Evolutionary conservation across 2,113 vertebrate genomes (phyloP), one percentile per base, ranked within the genome.

Genomic region (Tapirus terrestris): DNA sequence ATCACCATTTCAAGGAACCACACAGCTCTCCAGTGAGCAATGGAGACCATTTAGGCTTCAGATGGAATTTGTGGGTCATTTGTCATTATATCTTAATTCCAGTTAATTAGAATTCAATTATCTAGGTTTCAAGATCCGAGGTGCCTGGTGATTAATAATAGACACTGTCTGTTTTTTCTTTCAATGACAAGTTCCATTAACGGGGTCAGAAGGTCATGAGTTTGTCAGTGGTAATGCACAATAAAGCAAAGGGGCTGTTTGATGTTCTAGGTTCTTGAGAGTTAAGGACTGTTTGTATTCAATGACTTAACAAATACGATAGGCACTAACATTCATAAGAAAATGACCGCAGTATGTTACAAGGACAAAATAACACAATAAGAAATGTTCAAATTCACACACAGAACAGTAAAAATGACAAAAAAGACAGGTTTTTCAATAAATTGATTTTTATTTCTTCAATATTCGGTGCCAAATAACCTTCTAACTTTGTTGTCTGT

Each of bases 361-460:
- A 23, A 70, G 23, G 6, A 70, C 33, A 85, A 39, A 5, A 65
- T 75, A 94, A 65, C 45, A 82, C 36, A 96, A 20, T 63, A 33
- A 27, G 58, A 56, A 84, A 72, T n/a, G 16, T n/a, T 73, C 43
- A 79, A 82, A 45, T 73, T 1, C n/a, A 91, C 18, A 85, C 13
- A 16, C 13, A 93, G 31, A 94, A 12, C 58, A 92, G 11, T 65
- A 68, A 94, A 95, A 81, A 91, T 68, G n/a, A 82, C 25, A 0
- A 63, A n/a, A n/a, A 70, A 83, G 53, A 1, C 2, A 75, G 8
- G 18, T 33, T 87, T 83, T 92, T 73, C 7, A 83, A 31, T 63
- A 87, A 80, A 61, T 27, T 56, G 14, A 88, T 48, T 77, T 94
- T 84, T 95, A 89, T 73, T 85, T 67, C 36, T 51, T 85, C 25